A percentile compares a stretch with the other conserved stretches of the same genome.
Evolutionary conservation across 2,797 vertebrate species (phyloP).

Genomic region (Lacerta viridis): DNA sequence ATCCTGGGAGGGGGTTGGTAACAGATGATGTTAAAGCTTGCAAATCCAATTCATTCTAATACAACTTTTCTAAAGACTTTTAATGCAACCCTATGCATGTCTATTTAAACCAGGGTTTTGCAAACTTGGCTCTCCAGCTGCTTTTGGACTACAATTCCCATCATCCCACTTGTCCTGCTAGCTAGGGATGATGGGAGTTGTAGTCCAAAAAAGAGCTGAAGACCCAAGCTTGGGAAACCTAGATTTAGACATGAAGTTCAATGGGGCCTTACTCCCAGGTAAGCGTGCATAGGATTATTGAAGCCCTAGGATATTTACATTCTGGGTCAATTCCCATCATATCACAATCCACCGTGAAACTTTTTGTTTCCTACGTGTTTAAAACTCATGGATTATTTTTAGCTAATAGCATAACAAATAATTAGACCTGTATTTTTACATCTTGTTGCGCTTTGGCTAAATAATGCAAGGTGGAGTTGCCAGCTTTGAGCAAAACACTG

Average conservation of each 20-base stretch:
- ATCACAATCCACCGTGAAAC: slow-evolving; percentile 32
- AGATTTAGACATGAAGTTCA: background rate
- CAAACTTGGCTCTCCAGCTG: background rate
- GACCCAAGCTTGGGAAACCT: too few relatives aligned
- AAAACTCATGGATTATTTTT: slow-evolving; percentile 8
- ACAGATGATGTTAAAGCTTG: too few relatives aligned
- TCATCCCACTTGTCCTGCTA: too few relatives aligned
- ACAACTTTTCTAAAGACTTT: background rate
- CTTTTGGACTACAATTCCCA: too few relatives aligned
- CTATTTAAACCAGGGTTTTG: too few relatives aligned
- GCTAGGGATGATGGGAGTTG: too few relatives aligned
- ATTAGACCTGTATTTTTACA: background rate
- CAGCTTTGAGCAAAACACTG: background rate
- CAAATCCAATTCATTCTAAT: background rate
- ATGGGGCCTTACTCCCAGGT: too few relatives aligned
- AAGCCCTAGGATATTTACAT: background rate
- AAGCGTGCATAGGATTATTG: too few relatives aligned
- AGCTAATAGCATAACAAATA: background rate
- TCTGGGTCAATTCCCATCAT: slow-evolving; percentile 31
- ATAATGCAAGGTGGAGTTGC: background rate
- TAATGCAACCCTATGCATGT: too few relatives aligned
- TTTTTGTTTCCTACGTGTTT: slow-evolving; percentile 36
- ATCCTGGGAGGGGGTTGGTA: too few relatives aligned
- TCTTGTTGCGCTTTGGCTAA: background rate
- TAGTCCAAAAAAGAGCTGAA: too few relatives aligned